These are phyloP conservation scores for Agriopis leucophaearia DNA, from an alignment of 2,888 invertebrate species.

Conservation along the genomic window DNA sequence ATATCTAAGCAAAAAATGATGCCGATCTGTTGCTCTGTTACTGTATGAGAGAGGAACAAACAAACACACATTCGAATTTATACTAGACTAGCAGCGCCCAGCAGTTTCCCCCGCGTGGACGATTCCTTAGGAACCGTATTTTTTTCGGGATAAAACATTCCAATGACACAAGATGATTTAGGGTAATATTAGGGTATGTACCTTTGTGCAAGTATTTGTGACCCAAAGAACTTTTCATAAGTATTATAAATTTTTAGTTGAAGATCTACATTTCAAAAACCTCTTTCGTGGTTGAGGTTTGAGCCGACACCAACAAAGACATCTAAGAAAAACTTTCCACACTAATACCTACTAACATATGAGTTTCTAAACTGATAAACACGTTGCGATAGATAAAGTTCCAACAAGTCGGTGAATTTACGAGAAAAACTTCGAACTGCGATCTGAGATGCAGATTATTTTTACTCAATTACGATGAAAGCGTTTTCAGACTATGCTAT, in stretches of 20 bases:
- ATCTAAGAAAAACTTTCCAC: constrained; percentile 1
- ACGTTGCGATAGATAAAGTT: constrained; percentile 36
- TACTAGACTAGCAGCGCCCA: too few species aligned
- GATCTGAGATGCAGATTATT: constrained; percentile 56
- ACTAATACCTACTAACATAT: background rate
- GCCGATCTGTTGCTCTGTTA: too few species aligned
- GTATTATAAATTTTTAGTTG: too few species aligned
- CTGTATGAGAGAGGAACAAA: too few species aligned
- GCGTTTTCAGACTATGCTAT: background rate
- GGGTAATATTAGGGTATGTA: too few species aligned
- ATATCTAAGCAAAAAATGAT: too few species aligned
- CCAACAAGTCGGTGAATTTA: constrained; percentile 41
- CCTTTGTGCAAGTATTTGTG: too few species aligned
- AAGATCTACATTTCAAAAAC: background rate
- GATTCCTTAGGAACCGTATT: too few species aligned
- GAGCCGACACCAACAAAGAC: background rate
- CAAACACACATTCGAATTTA: too few species aligned
- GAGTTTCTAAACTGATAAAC: constrained; percentile 30
- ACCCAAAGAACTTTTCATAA: background rate
- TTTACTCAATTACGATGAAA: constrained; percentile 59
- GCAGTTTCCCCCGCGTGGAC: too few species aligned
- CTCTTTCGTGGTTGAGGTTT: background rate
- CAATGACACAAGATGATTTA: too few species aligned
- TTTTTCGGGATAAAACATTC: too few species aligned
- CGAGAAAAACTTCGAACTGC: constrained; percentile 45